Percentiles rank a stretch among this genome's conserved stretches.
Conservation (phyloP, 2,113 vertebrate genomes). For the Lipotes vexillifer region DNA sequence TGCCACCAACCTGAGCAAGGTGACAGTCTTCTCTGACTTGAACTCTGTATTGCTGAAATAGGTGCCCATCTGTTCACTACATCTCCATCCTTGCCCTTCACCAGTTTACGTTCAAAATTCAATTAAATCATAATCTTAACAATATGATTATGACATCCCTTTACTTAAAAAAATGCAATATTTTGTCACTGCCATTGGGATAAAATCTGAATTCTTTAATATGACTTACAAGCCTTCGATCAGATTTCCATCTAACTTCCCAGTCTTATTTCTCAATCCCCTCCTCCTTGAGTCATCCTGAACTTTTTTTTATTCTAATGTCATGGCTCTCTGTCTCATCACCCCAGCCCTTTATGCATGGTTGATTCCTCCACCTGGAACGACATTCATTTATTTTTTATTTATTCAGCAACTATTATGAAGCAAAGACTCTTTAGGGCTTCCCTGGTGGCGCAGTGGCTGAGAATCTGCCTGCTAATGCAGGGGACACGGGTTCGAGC, state of each 20-base stretch:
- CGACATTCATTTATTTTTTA: background rate
- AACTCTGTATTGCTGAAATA: background rate
- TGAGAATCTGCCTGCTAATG: no score
- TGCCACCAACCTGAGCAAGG: no score
- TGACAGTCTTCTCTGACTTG: background rate
- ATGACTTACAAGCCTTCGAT: background rate
- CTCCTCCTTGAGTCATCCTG: background rate
- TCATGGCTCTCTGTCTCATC: background rate
- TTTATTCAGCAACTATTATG: background rate
- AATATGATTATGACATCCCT: background rate
- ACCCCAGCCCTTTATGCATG: background rate
- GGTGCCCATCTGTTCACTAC: background rate
- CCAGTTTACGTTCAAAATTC: background rate
- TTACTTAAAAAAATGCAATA: background rate
- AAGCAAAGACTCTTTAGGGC: background rate
- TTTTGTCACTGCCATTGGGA: background rate
- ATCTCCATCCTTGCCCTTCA: background rate
- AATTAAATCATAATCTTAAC: background rate
- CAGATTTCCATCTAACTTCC: background rate
- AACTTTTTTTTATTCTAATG: background rate
- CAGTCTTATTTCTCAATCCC: background rate
- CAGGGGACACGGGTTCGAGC: no score
- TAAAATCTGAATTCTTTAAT: background rate
- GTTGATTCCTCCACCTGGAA: background rate
- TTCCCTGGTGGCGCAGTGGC: no score